phyloP scores from a whole-genome alignment of 2,113 vertebrate genomes.

The Sylvietta virens region DNA sequence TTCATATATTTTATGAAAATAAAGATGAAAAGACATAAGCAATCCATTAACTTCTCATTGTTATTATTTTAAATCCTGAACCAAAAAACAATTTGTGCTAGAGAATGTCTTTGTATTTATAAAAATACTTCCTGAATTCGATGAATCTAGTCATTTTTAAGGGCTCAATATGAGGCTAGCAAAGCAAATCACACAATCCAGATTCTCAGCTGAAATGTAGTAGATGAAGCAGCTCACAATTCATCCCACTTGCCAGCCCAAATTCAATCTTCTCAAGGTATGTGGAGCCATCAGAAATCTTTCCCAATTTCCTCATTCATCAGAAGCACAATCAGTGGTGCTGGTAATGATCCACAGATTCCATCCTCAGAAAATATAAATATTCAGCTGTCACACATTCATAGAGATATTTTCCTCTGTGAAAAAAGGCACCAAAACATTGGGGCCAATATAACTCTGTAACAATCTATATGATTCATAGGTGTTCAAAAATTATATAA shows the following conservation, averaged over 20 bases:
- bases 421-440: not conserved
- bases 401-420: not conserved
- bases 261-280: not conserved
- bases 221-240: not conserved
- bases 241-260: not conserved
- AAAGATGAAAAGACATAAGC: not conserved
- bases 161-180: not conserved
- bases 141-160: not conserved
- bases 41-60: not conserved
- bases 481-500: not conserved
- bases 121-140: not conserved
- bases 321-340: not conserved
- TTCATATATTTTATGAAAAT: not conserved
- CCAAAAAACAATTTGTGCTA: not conserved
- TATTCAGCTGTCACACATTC: constrained; percentile 2
- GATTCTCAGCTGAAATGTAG: not conserved
- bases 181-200: not conserved
- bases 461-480: not conserved
- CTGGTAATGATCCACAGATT: constrained; percentile 29
- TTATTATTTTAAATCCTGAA: not conserved
- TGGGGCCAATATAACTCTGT: not conserved
- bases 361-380: constrained; percentile 24
- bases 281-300: not conserved
- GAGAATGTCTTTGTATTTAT: not conserved
- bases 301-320: not conserved